phyloP scores from a whole-genome alignment of 2,113 vertebrate species.

The Octodon degus region DNA sequence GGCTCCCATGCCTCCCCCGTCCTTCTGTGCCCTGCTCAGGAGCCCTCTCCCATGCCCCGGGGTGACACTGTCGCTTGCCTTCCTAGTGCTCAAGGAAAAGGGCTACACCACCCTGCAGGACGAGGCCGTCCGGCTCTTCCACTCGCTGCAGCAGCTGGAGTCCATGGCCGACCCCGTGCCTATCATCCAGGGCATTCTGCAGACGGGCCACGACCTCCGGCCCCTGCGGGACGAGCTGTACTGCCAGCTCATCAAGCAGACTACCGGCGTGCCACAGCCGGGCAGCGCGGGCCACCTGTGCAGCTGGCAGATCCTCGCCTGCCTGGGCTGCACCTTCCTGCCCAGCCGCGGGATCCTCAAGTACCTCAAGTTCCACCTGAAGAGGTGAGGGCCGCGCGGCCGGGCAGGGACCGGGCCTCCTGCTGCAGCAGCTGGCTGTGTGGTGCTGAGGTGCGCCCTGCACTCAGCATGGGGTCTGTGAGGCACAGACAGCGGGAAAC shows the following conservation, averaged over 20 bases:
- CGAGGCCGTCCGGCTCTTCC: conserved; percentile 96
- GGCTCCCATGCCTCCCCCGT: too few relatives aligned
- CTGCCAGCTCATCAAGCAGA: conserved; percentile 98
- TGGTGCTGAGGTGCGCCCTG: fast-evolving
- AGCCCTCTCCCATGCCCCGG: fast-evolving
- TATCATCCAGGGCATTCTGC: conserved; percentile 94
- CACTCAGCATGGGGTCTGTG: background rate
- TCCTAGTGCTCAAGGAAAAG: conserved; percentile 90
- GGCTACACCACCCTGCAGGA: conserved; percentile 95
- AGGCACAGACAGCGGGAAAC: background rate
- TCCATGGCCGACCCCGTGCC: conserved; percentile 92
- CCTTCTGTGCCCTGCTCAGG: background rate
- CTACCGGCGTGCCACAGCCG: conserved; percentile 90
- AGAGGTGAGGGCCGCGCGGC: conserved; percentile 86
- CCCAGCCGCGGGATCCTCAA: conserved; percentile 93
- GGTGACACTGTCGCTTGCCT: background rate
- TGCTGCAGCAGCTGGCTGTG: fast-evolving
- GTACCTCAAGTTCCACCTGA: conserved; percentile 98
- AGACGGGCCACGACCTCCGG: conserved; percentile 94
- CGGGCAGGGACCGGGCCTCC: fast-evolving
- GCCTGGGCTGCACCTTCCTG: conserved; percentile 94
- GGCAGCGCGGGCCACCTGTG: conserved; percentile 90
- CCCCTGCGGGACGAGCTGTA: conserved; percentile 96
- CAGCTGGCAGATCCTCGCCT: conserved; percentile 94
- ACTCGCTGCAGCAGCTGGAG: conserved; percentile 95